phyloP scores from a whole-genome alignment of 2,888 invertebrate genomes.

The Apamea epomidion region DNA sequence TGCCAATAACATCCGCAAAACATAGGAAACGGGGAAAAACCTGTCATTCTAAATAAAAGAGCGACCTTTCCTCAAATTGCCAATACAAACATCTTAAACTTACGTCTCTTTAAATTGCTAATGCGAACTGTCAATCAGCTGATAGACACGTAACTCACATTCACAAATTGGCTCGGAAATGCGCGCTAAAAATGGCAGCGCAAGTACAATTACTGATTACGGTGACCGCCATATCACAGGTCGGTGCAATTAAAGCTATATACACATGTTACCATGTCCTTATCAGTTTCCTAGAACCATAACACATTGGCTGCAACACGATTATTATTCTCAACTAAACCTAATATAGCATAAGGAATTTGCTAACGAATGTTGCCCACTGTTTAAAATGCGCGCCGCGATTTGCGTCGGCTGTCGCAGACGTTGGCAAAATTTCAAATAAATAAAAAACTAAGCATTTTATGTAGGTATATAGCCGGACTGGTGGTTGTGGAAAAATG shows the following conservation, averaged over 20 bases:
- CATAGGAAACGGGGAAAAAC: neutral
- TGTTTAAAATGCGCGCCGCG: slow-evolving; percentile 69
- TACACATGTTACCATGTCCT: slow-evolving; percentile 48
- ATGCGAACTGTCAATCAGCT: neutral
- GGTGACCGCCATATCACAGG: slow-evolving; percentile 54
- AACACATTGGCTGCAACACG: slow-evolving; percentile 48
- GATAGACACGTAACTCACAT: slow-evolving; percentile 24
- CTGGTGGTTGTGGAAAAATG: slow-evolving; percentile 39
- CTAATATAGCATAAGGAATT: slow-evolving; percentile 70
- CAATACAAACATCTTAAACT: neutral
- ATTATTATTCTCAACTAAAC: slow-evolving; percentile 59
- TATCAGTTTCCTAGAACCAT: slow-evolving; percentile 68
- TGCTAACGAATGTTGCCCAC: slow-evolving; percentile 62
- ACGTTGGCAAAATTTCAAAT: slow-evolving; percentile 74
- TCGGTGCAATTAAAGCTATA: slow-evolving; percentile 53
- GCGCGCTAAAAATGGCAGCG: slow-evolving; percentile 31
- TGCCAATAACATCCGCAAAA: neutral
- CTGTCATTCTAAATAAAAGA: neutral
- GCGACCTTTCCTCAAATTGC: neutral
- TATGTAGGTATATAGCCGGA: slow-evolving; percentile 30
- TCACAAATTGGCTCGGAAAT: slow-evolving; percentile 50
- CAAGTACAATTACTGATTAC: slow-evolving; percentile 48
- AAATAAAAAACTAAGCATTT: slow-evolving; percentile 64
- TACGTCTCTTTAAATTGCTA: neutral
- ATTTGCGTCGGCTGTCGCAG: slow-evolving; percentile 57